Conservation (phyloP, 2,888 invertebrate species). For the Camponotus fellah region DNA sequence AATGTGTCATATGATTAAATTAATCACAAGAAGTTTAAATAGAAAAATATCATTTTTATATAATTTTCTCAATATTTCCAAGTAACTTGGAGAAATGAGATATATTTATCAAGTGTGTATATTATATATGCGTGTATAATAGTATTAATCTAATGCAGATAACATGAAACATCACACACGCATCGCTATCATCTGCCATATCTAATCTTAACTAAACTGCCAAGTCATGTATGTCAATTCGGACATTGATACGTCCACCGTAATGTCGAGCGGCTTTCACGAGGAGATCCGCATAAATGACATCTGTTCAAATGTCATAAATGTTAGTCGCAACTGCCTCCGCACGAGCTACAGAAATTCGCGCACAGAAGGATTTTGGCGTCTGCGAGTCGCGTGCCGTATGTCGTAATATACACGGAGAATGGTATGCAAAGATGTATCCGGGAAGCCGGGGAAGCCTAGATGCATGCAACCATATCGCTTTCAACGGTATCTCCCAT, state of each 20-base stretch:
- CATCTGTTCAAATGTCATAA: slow-evolving; percentile 63
- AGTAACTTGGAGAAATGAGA: too few relatives aligned
- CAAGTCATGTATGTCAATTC: slow-evolving; percentile 35
- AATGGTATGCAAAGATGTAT: slow-evolving; percentile 35
- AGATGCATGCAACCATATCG: slow-evolving; percentile 66
- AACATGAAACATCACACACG: slow-evolving; percentile 12
- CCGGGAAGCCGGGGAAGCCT: slow-evolving; percentile 54
- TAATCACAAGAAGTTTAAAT: neutral
- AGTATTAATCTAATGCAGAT: neutral
- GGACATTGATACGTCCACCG: slow-evolving; percentile 25
- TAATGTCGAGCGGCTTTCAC: slow-evolving; percentile 23
- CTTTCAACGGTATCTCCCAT: slow-evolving; percentile 70
- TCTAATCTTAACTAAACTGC: slow-evolving; percentile 6
- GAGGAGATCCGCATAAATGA: slow-evolving; percentile 41
- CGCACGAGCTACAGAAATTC: slow-evolving; percentile 52
- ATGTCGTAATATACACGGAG: slow-evolving; percentile 52
- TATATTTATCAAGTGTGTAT: neutral
- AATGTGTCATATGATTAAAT: neutral
- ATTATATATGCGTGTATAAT: neutral
- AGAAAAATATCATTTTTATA: neutral
- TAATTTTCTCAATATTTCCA: neutral
- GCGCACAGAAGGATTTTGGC: slow-evolving; percentile 51
- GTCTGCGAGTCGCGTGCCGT: slow-evolving; percentile 48
- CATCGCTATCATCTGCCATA: slow-evolving; percentile 9
- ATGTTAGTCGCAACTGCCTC: slow-evolving; percentile 66